Percentiles rank a stretch among this genome's conserved stretches.
phyloP scores from a whole-genome alignment of 2,113 vertebrate species.

The Lota lota region DNA sequence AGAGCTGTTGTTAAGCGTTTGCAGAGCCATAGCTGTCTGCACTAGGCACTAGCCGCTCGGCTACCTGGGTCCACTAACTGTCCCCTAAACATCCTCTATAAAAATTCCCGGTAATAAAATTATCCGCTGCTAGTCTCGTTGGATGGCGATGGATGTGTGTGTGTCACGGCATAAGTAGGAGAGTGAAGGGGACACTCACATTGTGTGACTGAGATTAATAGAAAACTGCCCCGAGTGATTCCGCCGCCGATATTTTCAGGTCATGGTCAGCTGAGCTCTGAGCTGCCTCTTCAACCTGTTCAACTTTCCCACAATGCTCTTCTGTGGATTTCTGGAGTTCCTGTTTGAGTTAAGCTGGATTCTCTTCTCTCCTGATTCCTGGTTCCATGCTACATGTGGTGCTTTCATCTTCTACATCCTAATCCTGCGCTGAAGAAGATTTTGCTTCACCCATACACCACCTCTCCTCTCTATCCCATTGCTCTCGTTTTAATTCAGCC shows the following conservation, averaged over 20 bases:
- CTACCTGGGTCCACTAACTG: slow-evolving; percentile 49
- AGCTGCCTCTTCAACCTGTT: slow-evolving; percentile 19
- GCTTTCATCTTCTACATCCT: slow-evolving; percentile 60
- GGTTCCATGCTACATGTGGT: slow-evolving; percentile 49
- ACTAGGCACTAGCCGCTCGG: slow-evolving; percentile 22
- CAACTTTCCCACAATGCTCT: slow-evolving; percentile 10
- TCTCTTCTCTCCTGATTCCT: slow-evolving; percentile 32
- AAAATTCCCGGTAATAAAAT: slow-evolving; percentile 60
- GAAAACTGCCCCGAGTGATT: slow-evolving; percentile 26
- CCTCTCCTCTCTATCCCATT: slow-evolving; percentile 41
- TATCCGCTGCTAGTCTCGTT: slow-evolving; percentile 48
- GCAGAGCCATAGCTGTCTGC: slow-evolving; percentile 61
- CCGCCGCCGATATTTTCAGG: slow-evolving; percentile 25
- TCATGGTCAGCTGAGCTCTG: slow-evolving; percentile 40
- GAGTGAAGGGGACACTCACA: slow-evolving; percentile 30
- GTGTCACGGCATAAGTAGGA: slow-evolving; percentile 46
- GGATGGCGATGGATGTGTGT: slow-evolving; percentile 45
- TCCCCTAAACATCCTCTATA: slow-evolving; percentile 61
- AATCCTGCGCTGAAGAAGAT: slow-evolving; percentile 56
- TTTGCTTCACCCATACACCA: slow-evolving; percentile 22
- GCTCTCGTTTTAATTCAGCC: slow-evolving; percentile 51
- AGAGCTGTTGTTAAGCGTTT: slow-evolving; percentile 67
- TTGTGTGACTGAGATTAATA: slow-evolving; percentile 23
- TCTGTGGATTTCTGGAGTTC: slow-evolving; percentile 40
- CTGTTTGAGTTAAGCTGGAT: slow-evolving; percentile 41